These are phyloP conservation scores for Troides aeacus DNA, from an alignment of 2,888 invertebrate genomes.

Conservation along the genomic window DNA sequence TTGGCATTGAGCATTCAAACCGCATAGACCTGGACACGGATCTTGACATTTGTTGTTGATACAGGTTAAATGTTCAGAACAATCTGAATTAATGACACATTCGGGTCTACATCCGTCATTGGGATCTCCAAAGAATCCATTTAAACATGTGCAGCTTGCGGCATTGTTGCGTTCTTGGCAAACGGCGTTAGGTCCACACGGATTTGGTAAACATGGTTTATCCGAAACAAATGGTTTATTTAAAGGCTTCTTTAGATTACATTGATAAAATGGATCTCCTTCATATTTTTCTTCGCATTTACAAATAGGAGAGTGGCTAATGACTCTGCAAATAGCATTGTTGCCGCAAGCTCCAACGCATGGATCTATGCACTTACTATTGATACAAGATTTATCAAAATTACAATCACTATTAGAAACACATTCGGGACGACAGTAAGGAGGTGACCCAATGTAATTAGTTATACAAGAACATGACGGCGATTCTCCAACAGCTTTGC, in stretches of 20 bases:
- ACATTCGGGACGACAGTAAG: constrained; percentile 90
- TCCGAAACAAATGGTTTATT: constrained; percentile 43
- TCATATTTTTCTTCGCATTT: constrained; percentile 84
- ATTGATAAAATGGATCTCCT: constrained; percentile 89
- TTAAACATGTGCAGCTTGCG: constrained; percentile 85
- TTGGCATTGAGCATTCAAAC: constrained; percentile 86
- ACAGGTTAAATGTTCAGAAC: constrained; percentile 83
- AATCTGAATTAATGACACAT: constrained; percentile 85
- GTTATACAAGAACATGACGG: constrained; percentile 86
- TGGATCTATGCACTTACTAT: constrained; percentile 88
- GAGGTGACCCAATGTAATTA: constrained; percentile 86
- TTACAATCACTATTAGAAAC: constrained; percentile 89
- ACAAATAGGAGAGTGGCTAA: constrained; percentile 93
- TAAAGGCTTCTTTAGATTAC: constrained; percentile 60
- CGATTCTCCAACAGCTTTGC: constrained; percentile 74
- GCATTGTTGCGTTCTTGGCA: constrained; percentile 84
- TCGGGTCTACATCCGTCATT: constrained; percentile 86
- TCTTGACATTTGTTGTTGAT: constrained; percentile 84
- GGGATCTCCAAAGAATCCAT: constrained; percentile 85
- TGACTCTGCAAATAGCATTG: constrained; percentile 87
- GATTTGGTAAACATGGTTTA: constrained; percentile 81
- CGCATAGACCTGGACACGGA: constrained; percentile 89
- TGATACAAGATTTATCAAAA: constrained; percentile 87
- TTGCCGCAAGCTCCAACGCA: constrained; percentile 90
- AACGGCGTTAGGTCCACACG: constrained; percentile 83